Base-by-base conservation (phyloP, 2,113 vertebrate genomes). In the Seriola dumerili region DNA sequence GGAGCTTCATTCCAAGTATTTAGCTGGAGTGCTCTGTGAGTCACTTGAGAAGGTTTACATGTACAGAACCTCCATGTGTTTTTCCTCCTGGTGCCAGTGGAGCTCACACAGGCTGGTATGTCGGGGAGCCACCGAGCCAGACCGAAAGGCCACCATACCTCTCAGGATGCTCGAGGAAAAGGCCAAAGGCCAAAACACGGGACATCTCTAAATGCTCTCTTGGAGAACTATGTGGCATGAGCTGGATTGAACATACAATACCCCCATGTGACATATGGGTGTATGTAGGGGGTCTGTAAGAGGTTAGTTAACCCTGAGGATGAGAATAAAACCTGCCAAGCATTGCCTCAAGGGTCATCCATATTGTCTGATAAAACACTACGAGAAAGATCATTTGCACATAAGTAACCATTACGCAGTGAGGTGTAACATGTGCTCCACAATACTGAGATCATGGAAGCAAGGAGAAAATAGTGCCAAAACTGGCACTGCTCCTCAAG, bases 131-230 rank as follows among this genome's bases (percentile, higher is more conserved):
- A 44, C 36, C 1, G 23, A 62, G 73, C 59, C 67, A 65, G 13
- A 23, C 70, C 44, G 23, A 85, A 88, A 84, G 85, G 83, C 69
- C 78, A 86, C 5, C 62, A 72, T 71, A 72, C 65, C 52, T 42
- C 59, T 72, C 21, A 57, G 64, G 34, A 48, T n/a, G 32, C 72
- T 25, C 0, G 1, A 69, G 29, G 44, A 73, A 87, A 85, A 86
- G 72, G 85, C 44, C 73, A 80, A 25, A 40, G 63, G 63, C 57
- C 23, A 77, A 83, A 83, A 80, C 73, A 77, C 29, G 62, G 74
- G 8, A 40, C 32, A 19, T 29, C 61, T 25, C 9, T 10, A 23
- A 44, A 77, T 5, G 16, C 29, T 23, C 58, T 71, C 42, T 21
- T 16, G 12, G 25, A 34, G 52, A 74, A 16, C 40, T 21, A 57